Evolutionary conservation across 2,888 invertebrate species (phyloP).

Genomic region (Drosophila neotestacea): DNA sequence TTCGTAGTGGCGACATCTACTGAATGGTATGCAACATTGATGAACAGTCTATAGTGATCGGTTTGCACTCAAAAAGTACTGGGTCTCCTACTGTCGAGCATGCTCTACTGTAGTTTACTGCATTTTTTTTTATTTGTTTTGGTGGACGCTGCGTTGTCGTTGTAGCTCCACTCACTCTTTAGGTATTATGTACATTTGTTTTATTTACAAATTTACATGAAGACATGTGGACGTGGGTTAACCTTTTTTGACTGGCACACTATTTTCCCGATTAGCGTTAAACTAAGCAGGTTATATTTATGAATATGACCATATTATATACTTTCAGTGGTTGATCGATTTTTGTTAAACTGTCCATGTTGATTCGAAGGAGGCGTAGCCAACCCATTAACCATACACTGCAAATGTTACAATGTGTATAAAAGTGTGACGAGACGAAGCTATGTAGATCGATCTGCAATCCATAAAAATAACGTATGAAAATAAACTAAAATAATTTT

Average conservation of each 20-base stretch:
- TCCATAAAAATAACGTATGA: too few relatives aligned
- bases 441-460: too few relatives aligned
- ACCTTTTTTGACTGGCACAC: constrained; percentile 11
- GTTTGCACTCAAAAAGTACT: too few relatives aligned
- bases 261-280: background rate
- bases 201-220: constrained; percentile 14
- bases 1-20: too few relatives aligned
- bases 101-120: too few relatives aligned
- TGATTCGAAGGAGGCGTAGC: background rate
- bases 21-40: too few relatives aligned
- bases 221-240: constrained; percentile 14
- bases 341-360: background rate
- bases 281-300: background rate
- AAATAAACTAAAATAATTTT: too few relatives aligned
- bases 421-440: too few relatives aligned
- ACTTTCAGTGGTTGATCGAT: background rate
- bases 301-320: background rate
- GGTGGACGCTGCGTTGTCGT: background rate
- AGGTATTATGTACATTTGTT: constrained; percentile 9
- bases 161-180: constrained; percentile 17
- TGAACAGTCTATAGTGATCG: too few relatives aligned
- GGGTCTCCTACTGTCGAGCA: too few relatives aligned
- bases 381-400: too few relatives aligned
- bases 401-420: too few relatives aligned
- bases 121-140: constrained; percentile 13